Evolutionary conservation across 2,113 vertebrate species (phyloP).

Genomic region (Cettia cetti): DNA sequence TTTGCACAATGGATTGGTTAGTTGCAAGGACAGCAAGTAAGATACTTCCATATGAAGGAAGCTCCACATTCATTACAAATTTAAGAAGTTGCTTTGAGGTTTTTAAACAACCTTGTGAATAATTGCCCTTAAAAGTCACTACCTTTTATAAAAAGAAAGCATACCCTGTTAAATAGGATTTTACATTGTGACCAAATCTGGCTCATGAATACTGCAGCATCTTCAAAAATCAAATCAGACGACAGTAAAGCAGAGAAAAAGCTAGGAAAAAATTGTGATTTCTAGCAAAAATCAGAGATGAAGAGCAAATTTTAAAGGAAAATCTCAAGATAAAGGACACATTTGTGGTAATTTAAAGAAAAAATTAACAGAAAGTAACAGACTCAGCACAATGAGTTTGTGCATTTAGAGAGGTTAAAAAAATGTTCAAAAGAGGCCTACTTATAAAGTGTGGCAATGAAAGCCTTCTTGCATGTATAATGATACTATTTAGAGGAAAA

Average conservation of each 20-base stretch:
- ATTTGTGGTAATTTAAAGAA: conserved; percentile 14
- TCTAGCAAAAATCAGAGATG: neutral
- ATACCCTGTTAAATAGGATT: neutral
- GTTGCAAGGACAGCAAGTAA: neutral
- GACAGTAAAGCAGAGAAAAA: neutral
- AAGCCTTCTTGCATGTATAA: neutral
- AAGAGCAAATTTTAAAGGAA: neutral
- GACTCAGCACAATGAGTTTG: neutral
- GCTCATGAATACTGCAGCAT: conserved; percentile 4
- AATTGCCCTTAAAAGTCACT: neutral
- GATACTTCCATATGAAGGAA: neutral
- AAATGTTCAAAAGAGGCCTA: neutral
- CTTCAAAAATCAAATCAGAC: conserved; percentile 35
- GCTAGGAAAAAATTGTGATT: neutral
- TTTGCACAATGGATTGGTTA: neutral
- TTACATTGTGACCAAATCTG: neutral
- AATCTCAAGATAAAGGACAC: neutral
- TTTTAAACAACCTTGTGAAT: conserved; percentile 11
- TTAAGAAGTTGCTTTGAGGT: neutral
- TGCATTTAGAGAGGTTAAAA: neutral
- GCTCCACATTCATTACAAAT: neutral
- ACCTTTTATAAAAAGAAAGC: neutral
- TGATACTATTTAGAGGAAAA: conserved; percentile 16
- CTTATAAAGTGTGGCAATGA: neutral
- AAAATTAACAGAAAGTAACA: neutral